Conservation (phyloP, 1,140 invertebrate species). For the Drosophila varians region DNA sequence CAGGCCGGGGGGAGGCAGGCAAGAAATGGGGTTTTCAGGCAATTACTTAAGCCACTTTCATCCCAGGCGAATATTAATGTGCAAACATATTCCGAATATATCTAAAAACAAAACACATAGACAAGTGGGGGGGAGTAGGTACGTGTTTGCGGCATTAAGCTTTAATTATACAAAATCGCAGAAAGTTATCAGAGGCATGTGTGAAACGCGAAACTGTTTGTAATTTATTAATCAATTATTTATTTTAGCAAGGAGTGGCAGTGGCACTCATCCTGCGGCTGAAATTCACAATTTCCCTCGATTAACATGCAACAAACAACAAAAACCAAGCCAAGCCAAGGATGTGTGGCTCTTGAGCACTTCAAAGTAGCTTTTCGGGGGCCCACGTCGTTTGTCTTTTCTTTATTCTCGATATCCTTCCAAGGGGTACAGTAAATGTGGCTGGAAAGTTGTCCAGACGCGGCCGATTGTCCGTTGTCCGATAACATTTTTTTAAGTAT, state of each 20-base stretch:
- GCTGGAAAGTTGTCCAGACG: background rate
- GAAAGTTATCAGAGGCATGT: constrained; percentile 4
- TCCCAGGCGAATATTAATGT: background rate
- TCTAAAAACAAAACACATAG: background rate
- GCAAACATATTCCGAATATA: background rate
- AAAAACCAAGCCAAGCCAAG: background rate
- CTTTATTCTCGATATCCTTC: background rate
- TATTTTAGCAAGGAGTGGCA: constrained; percentile 1
- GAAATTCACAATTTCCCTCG: constrained; percentile 7
- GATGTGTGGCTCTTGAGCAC: constrained; percentile 22
- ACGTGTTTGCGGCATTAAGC: constrained; percentile 2
- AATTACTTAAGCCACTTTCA: constrained; percentile 2
- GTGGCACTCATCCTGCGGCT: constrained; percentile 13
- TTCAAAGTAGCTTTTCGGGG: constrained; percentile 15
- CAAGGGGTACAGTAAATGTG: background rate
- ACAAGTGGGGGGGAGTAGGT: background rate
- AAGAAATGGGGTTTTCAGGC: background rate
- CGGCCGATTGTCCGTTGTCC: too few species aligned
- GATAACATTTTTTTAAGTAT: too few species aligned
- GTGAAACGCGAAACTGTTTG: constrained; percentile 27
- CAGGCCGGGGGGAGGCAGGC: background rate
- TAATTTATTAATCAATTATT: constrained; percentile 50
- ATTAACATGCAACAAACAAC: constrained; percentile 25
- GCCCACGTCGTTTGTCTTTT: constrained; percentile 3
- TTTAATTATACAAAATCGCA: constrained; percentile 17